Conservation (phyloP, 2,113 vertebrate species). For the Verasper variegatus region DNA sequence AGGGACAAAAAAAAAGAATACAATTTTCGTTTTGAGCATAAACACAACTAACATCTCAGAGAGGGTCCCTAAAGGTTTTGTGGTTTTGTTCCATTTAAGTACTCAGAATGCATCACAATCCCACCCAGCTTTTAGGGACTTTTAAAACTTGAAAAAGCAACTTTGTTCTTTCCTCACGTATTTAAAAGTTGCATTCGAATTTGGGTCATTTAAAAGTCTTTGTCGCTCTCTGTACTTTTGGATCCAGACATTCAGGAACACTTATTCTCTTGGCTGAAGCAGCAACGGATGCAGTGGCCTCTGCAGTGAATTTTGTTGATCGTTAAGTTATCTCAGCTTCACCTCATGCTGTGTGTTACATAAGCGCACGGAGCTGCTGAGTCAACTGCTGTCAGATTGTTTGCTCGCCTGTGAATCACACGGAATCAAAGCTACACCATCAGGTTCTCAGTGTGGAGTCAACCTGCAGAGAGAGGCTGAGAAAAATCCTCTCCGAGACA, state of each 20-base stretch:
- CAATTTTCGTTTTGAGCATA: slow-evolving; percentile 12
- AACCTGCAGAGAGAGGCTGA: too few species aligned
- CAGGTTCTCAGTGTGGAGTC: slow-evolving; percentile 44
- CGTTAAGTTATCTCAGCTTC: background rate
- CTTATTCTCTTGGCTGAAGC: background rate
- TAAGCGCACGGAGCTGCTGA: slow-evolving; percentile 51
- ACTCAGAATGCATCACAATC: slow-evolving; percentile 5
- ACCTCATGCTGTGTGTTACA: slow-evolving; percentile 35
- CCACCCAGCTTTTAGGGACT: background rate
- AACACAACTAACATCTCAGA: slow-evolving; percentile 5
- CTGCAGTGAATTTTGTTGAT: background rate
- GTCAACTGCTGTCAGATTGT: slow-evolving; percentile 57
- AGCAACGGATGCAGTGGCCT: background rate
- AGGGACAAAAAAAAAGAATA: background rate
- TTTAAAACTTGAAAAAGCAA: background rate
- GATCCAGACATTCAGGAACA: background rate
- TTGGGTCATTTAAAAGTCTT: background rate
- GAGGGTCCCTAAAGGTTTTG: background rate
- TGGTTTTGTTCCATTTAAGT: background rate
- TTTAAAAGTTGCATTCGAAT: background rate
- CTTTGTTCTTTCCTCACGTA: background rate
- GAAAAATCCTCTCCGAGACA: background rate
- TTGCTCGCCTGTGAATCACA: slow-evolving; percentile 63
- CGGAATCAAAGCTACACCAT: slow-evolving; percentile 58
- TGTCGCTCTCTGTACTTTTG: slow-evolving; percentile 2